Percentiles rank a stretch among this genome's conserved stretches.
Evolutionary conservation across 92 coral and sea anemone species (phyloP).

Genomic region (Porites cylindrica): DNA sequence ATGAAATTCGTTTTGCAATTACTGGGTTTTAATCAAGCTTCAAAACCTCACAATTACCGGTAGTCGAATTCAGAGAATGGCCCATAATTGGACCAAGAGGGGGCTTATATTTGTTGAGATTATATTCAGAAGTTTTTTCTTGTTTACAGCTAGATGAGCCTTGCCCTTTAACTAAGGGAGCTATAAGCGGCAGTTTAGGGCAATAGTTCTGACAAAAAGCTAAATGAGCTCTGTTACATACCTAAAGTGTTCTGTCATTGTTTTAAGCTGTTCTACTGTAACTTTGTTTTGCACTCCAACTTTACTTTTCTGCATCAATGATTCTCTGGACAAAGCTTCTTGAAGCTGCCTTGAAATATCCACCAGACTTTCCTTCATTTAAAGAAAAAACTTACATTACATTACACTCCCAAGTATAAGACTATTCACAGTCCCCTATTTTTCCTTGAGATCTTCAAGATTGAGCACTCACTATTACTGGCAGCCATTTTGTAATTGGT

Average conservation of each 20-base stretch:
- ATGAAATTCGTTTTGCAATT: too few species aligned
- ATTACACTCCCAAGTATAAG: background rate
- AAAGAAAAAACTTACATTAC: background rate
- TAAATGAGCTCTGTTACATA: slow-evolving; percentile 6
- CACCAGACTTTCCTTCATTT: slow-evolving; percentile 68
- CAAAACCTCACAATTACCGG: too few species aligned
- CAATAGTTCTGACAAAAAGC: background rate
- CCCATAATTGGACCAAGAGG: too few species aligned
- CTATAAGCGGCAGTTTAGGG: background rate
- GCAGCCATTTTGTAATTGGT: too few species aligned
- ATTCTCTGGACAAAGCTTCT: slow-evolving; percentile 79
- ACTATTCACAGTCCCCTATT: too few species aligned
- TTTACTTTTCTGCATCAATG: slow-evolving; percentile 61
- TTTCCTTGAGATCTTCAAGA: too few species aligned
- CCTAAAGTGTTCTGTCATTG: slow-evolving; percentile 89
- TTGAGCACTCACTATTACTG: too few species aligned
- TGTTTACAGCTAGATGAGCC: too few species aligned
- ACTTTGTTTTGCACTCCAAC: slow-evolving; percentile 68
- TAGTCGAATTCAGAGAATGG: too few species aligned
- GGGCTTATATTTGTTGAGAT: too few species aligned
- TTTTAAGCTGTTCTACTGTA: slow-evolving; percentile 74
- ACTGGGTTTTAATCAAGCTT: too few species aligned
- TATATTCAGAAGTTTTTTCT: too few species aligned
- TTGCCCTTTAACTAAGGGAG: background rate
- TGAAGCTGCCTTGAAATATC: slow-evolving; percentile 80